phyloP scores from a whole-genome alignment of 2,888 invertebrate species.

The Erebia ligea region DNA sequence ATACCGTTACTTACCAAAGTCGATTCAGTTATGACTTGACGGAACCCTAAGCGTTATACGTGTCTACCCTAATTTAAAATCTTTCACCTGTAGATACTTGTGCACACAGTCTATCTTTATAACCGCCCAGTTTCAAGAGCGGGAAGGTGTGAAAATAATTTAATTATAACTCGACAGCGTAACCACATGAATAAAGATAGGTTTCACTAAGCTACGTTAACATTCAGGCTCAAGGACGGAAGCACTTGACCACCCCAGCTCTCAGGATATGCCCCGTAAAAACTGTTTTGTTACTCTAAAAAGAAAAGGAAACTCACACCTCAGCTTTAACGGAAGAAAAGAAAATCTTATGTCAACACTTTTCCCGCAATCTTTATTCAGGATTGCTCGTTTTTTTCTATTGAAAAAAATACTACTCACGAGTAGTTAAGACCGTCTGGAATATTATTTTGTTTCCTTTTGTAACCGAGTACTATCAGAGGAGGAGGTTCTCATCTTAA shows the following conservation, averaged over 20 bases:
- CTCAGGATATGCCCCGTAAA: slow-evolving; percentile 32
- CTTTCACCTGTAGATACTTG: neutral
- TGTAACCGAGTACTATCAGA: neutral
- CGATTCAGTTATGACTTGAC: neutral
- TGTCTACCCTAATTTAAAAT: slow-evolving; percentile 18
- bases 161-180: slow-evolving; percentile 39
- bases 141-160: slow-evolving; percentile 42
- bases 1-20: too few relatives aligned
- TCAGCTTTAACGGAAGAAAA: slow-evolving; percentile 31
- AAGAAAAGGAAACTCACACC: slow-evolving; percentile 38
- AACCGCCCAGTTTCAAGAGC: slow-evolving; percentile 25
- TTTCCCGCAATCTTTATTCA: slow-evolving; percentile 16
- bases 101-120: neutral
- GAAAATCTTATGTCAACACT: slow-evolving; percentile 22
- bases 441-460: neutral
- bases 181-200: slow-evolving; percentile 42
- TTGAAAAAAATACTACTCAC: neutral
- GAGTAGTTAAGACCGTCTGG: neutral
- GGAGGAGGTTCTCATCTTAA: neutral
- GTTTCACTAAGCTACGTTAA: slow-evolving; percentile 42
- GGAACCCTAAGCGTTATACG: slow-evolving; percentile 8
- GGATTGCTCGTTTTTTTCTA: neutral
- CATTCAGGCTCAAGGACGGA: slow-evolving; percentile 39
- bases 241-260: slow-evolving; percentile 40
- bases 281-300: slow-evolving; percentile 40